Percentiles rank a stretch among this genome's conserved stretches.
Conservation (phyloP, 2,797 vertebrate species). For the Erpetoichthys calabaricus region DNA sequence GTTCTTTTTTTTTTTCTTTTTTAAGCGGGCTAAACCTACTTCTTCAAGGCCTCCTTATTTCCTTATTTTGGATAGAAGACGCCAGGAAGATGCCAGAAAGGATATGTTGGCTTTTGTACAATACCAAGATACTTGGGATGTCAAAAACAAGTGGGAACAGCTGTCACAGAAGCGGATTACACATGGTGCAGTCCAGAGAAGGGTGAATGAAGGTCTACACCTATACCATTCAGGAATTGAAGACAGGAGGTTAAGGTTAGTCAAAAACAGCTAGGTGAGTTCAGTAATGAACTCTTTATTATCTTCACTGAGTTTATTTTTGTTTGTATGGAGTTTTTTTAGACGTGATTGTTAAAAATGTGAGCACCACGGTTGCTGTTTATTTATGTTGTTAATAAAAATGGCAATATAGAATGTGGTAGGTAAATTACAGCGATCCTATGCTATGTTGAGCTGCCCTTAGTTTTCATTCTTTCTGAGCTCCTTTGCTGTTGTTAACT, state of each 20-base stretch:
- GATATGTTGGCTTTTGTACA: slow-evolving; percentile 32
- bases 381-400: too few relatives aligned
- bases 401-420: too few relatives aligned
- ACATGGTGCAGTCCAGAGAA: slow-evolving; percentile 29
- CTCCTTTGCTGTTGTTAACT: too few relatives aligned
- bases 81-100: slow-evolving; percentile 28
- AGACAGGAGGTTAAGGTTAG: slow-evolving; percentile 58
- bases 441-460: too few relatives aligned
- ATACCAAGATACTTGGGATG: slow-evolving; percentile 25
- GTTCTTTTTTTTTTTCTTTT: not conserved
- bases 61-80: slow-evolving; percentile 25
- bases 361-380: too few relatives aligned
- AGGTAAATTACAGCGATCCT: too few relatives aligned
- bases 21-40: slow-evolving; percentile 41
- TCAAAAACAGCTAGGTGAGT: not conserved
- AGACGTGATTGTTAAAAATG: not conserved
- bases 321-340: not conserved
- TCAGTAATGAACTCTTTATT: not conserved
- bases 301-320: not conserved
- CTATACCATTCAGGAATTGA: slow-evolving; percentile 37
- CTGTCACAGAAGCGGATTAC: slow-evolving; percentile 31
- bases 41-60: slow-evolving; percentile 18
- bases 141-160: slow-evolving; percentile 41
- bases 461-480: too few relatives aligned
- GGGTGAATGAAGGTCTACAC: slow-evolving; percentile 33